Base-by-base conservation (phyloP, 2,888 invertebrate genomes). In the Sesia apiformis region DNA sequence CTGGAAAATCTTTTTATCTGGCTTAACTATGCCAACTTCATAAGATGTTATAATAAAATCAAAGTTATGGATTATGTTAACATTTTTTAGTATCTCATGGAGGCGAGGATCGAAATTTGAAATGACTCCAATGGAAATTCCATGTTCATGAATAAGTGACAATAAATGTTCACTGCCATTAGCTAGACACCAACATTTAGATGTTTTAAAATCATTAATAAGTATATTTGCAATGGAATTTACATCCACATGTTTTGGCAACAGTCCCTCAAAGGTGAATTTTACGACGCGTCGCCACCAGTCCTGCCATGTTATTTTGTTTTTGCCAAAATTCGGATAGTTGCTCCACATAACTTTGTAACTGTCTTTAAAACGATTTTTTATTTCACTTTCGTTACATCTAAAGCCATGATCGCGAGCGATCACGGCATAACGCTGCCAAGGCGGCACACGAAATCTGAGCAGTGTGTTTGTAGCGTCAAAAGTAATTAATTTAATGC, bases 31-130 rank as follows among this genome's bases (percentile, higher is more conserved):
- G 40, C 94, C 93, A 53, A 91, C 91, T 52, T 93, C 92, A 70
- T 96, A 96, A 0, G 97, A 97, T 4, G 94, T 93, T 6, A 97
- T 60, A 51, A 97, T 89, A 83, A 97, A 97, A 61, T 94, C 91
- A 80, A 98, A 96, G 72, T 93, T 93, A 54, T 93, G 83, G 53
- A 90, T 74, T n/a, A 97, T 78, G 55, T 91, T 91, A 43, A 94
- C 87, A 64, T 92, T 93, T 7, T 81, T 65, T 54, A 98, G 85
- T 59, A 97, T 91, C 4, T 89, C 84, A 57, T 92, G 89, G 3
- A 98, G 84, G 40, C 97, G 90, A 40, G 96, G 94, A 84, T 98
- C 98, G 83, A 94, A 96, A 81, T 98, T 98, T 4, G 97, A 96
- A 62, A 98, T 93, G 0, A 97, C 92, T 3, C 97, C 97, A 50